A percentile compares a stretch with the other conserved stretches of the same genome.
Evolutionary conservation across 2,888 invertebrate genomes (phyloP).

Genomic region (Morpho helenor): DNA sequence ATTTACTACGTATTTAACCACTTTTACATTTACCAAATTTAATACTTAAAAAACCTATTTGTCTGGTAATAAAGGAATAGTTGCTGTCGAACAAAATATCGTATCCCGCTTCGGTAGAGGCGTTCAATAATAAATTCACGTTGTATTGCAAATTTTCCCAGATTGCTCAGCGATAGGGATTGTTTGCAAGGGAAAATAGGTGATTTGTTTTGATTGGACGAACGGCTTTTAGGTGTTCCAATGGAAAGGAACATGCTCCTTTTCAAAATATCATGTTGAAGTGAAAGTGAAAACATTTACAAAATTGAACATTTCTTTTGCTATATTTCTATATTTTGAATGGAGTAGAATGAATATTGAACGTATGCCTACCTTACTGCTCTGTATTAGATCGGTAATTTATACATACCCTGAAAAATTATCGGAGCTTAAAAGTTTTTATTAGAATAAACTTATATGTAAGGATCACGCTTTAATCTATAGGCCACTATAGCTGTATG

Average conservation of each 20-base stretch:
- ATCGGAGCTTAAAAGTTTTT: too few species aligned
- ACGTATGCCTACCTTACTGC: too few species aligned
- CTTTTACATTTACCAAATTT: too few species aligned
- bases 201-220: conserved; percentile 51
- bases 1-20: too few species aligned
- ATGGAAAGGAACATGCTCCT: conserved; percentile 23
- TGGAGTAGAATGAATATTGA: too few species aligned
- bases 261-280: conserved; percentile 22
- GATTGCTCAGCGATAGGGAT: conserved; percentile 33
- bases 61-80: background rate
- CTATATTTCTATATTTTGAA: too few species aligned
- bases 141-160: conserved; percentile 23
- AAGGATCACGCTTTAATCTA: too few species aligned
- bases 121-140: conserved; percentile 19
- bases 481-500: too few species aligned
- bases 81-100: background rate
- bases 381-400: too few species aligned
- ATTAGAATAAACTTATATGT: too few species aligned
- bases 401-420: too few species aligned
- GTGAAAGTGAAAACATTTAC: conserved; percentile 7
- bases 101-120: conserved; percentile 1
- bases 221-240: conserved; percentile 27
- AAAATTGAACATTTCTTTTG: too few species aligned
- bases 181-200: conserved; percentile 37
- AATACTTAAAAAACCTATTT: background rate